These are phyloP conservation scores for Scaptomyza pallida DNA, from an alignment of 1,140 invertebrate species.

Conservation along the genomic window DNA sequence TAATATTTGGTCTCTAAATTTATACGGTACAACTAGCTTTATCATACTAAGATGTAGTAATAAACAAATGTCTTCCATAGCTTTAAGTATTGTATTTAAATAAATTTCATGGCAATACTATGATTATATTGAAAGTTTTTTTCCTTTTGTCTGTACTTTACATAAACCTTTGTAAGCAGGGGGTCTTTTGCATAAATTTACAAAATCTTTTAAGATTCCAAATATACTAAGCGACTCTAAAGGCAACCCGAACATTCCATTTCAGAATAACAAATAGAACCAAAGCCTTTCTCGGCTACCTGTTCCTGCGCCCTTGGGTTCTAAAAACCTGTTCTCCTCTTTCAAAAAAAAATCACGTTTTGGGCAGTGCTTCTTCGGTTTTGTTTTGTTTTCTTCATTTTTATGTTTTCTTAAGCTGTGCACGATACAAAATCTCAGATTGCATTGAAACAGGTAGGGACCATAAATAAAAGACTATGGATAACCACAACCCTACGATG, in stretches of 20 bases:
- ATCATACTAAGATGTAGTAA: constrained; percentile 19
- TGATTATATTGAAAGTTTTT: not conserved
- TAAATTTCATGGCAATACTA: not conserved
- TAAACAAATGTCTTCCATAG: constrained; percentile 57
- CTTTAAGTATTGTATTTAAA: constrained; percentile 33
- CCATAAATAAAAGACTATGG: constrained; percentile 46
- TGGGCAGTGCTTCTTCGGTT: constrained; percentile 53
- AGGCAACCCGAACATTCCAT: constrained; percentile 36
- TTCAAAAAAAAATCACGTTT: constrained; percentile 58
- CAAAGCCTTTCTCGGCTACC: constrained; percentile 41
- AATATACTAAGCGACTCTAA: not conserved
- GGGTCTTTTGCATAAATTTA: not conserved
- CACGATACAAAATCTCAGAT: constrained; percentile 70
- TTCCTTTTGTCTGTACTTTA: not conserved
- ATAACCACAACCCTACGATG: constrained; percentile 19
- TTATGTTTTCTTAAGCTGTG: constrained; percentile 55
- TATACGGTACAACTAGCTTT: constrained; percentile 39
- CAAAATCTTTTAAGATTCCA: not conserved
- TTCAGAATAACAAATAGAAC: constrained; percentile 62
- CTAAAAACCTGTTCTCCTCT: constrained; percentile 63
- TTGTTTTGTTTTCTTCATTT: constrained; percentile 57
- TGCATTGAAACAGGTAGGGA: constrained; percentile 71
- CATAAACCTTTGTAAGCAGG: not conserved
- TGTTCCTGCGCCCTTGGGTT: constrained; percentile 59
- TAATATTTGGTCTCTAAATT: constrained; percentile 48